These are phyloP conservation scores for Chanos chanos DNA, from an alignment of 2,797 vertebrate species.

Conservation along the genomic window DNA sequence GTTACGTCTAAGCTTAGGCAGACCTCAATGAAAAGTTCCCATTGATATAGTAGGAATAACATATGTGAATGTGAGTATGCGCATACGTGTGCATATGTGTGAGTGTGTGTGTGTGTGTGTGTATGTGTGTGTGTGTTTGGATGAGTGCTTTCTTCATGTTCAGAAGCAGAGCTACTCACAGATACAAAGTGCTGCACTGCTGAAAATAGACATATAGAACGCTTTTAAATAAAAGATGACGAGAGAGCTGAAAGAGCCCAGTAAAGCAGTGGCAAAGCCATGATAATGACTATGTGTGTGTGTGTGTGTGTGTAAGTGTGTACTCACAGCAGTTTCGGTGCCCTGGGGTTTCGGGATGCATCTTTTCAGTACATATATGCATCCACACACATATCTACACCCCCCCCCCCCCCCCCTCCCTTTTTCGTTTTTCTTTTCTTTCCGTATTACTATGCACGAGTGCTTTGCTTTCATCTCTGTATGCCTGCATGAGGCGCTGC, in stretches of 20 bases:
- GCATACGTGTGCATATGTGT: slow-evolving; percentile 5
- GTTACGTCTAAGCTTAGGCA: no score
- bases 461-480: no score
- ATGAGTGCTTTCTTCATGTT: not conserved
- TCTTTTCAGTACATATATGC: not conserved
- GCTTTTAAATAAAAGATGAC: not conserved
- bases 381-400: not conserved
- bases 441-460: no score
- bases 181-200: not conserved
- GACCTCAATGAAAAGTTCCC: no score
- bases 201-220: not conserved
- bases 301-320: not conserved
- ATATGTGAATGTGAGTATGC: not conserved
- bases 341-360: no score
- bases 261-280: not conserved
- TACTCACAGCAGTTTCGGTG: no score
- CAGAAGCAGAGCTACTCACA: slow-evolving; percentile 6
- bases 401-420: not conserved
- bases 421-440: slow-evolving; percentile 11
- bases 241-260: no score
- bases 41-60: not conserved
- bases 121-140: not conserved
- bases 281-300: not conserved
- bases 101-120: not conserved
- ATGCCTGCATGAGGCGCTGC: no score